A percentile compares a stretch with the other conserved stretches of the same genome.
Conservation (phyloP, 2,797 vertebrate genomes). For the Eurystomus glaucurus region DNA sequence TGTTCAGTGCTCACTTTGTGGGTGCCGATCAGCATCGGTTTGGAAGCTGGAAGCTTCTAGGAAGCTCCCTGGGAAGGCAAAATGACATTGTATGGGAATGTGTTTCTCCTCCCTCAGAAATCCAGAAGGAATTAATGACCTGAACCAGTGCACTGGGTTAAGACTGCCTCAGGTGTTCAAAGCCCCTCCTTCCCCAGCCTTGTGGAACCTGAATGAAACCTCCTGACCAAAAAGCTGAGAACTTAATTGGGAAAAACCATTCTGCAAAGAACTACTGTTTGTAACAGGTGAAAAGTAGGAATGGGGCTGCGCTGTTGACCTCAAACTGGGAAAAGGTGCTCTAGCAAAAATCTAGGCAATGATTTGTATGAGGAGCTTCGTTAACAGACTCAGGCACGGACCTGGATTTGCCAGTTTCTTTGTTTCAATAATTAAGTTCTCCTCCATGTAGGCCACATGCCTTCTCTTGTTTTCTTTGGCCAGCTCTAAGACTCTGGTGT, state of each 20-base stretch:
- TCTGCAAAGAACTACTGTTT: neutral
- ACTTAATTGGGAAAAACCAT: neutral
- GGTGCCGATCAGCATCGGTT: neutral
- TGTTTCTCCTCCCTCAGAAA: constrained; percentile 49
- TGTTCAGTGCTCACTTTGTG: neutral
- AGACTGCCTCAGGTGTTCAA: neutral
- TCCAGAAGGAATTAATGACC: constrained; percentile 61
- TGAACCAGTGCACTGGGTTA: constrained; percentile 22
- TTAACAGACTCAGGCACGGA: neutral
- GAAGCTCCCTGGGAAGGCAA: too few relatives aligned
- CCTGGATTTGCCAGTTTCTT: constrained; percentile 30
- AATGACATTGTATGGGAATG: neutral
- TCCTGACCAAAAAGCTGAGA: neutral
- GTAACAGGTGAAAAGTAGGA: neutral
- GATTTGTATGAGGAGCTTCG: neutral
- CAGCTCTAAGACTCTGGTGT: neutral
- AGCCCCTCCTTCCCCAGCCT: neutral
- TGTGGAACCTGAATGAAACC: neutral
- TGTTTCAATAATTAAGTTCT: constrained; percentile 47
- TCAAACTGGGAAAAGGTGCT: neutral
- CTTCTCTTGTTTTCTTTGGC: constrained; percentile 64
- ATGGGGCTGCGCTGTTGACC: neutral
- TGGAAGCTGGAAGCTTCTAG: neutral
- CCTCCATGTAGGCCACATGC: constrained; percentile 3
- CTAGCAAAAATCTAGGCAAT: neutral